Base-by-base conservation (phyloP, 2,113 vertebrate species). In the Vombatus ursinus region DNA sequence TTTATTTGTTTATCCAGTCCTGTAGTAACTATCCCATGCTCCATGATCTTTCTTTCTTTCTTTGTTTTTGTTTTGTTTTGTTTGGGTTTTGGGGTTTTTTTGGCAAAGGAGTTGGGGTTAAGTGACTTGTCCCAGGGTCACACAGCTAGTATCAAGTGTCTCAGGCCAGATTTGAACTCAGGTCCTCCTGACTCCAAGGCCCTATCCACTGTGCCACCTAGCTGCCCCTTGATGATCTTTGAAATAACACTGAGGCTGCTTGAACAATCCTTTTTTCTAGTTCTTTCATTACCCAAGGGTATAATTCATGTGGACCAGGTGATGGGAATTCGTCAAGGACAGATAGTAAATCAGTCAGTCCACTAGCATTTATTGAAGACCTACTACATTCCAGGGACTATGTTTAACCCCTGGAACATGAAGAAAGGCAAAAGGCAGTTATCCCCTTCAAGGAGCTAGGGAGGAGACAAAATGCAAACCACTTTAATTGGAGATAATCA, bases 401-500 rank as follows among this genome's bases (percentile, higher is more conserved):
- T 84, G 14, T 8, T 14, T 23, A 26, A 47, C 0, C 1, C 11
- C 0, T 0, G 0, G 2, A 31, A 68, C 11, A 68, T 1, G 11
- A 31, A 37, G 11, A 68, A 68, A 68, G 31, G 31, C 61, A 68
- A 68, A 68, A 68, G 61, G 31, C 54, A 57, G 25, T 57, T 2
- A 28, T 28, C 25, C 9, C 54, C 23, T 25, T 57, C 25, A 57
- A 28, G 54, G 25, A 57, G 26, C 8, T 28, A 68, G 14, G 12
- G 61, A 68, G 12, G 12, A 16, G 6, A 37, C 31, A 68, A 68
- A 31, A 68, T 31, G 11, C 61, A 68, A 68, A 68, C 10, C 31
- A 7, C 6, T 25, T 4, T 28, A 57, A 54, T 54, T 54, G 53
- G 53, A 54, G 53, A 54, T 26, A 54, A 25, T 54, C 53, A 54